These are phyloP conservation scores for Metellina segmentata DNA, from an alignment of 2,888 invertebrate species.

Conservation along the genomic window DNA sequence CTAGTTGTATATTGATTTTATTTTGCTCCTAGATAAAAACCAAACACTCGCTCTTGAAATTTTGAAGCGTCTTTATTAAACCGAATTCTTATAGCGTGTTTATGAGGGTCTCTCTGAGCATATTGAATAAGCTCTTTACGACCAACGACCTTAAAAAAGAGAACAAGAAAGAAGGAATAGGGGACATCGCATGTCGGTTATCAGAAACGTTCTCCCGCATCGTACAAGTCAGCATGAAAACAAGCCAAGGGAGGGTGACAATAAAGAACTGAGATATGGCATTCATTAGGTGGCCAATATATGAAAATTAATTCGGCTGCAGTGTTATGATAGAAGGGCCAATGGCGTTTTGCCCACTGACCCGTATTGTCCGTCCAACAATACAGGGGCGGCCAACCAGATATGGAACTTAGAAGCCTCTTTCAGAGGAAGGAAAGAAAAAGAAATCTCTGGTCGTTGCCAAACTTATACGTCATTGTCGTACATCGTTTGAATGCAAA, in stretches of 20 bases:
- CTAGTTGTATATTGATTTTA: too few relatives aligned
- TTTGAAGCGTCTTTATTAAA: constrained; percentile 41
- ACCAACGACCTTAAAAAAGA: background rate
- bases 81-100: constrained; percentile 52
- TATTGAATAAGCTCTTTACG: constrained; percentile 44
- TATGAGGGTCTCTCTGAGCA: constrained; percentile 13
- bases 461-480: constrained; percentile 30
- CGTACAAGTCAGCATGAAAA: background rate
- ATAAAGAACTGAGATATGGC: constrained; percentile 37
- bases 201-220: background rate
- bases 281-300: constrained; percentile 54
- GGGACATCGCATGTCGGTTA: background rate
- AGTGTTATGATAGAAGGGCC: background rate
- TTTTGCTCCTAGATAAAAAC: too few relatives aligned
- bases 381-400: constrained; percentile 29
- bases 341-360: constrained; percentile 72
- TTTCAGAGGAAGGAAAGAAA: constrained; percentile 1
- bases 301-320: constrained; percentile 62
- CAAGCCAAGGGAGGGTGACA: background rate
- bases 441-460: constrained; percentile 18
- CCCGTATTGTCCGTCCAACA: constrained; percentile 51
- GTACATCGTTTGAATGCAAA: background rate
- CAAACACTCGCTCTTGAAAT: background rate
- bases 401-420: constrained; percentile 16
- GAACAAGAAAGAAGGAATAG: background rate